These are phyloP conservation scores for Drosophila pseudotalamancana DNA, from an alignment of 2,888 invertebrate species.

Conservation along the genomic window DNA sequence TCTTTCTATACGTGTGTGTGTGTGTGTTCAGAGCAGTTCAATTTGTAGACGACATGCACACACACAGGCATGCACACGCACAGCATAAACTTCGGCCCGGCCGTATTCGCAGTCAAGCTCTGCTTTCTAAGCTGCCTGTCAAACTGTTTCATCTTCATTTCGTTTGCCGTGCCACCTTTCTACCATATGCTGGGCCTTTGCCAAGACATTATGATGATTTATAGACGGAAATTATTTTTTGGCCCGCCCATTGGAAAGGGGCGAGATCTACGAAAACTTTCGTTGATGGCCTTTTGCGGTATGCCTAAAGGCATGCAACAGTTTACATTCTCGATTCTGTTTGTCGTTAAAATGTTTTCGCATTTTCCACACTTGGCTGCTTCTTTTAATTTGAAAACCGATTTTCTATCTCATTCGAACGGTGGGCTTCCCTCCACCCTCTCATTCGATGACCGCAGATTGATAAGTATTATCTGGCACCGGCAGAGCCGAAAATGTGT, in stretches of 20 bases:
- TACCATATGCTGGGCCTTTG: slow-evolving; percentile 41
- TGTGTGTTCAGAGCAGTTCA: slow-evolving; percentile 36
- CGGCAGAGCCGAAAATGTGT: slow-evolving; percentile 20
- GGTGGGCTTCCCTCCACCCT: slow-evolving; percentile 8
- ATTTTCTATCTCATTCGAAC: slow-evolving; percentile 41
- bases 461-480: slow-evolving; percentile 38
- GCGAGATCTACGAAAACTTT: slow-evolving; percentile 8
- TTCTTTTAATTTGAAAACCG: slow-evolving; percentile 70
- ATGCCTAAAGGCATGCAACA: slow-evolving; percentile 65
- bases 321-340: slow-evolving; percentile 60
- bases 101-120: slow-evolving; percentile 1
- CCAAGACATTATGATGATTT: slow-evolving; percentile 72
- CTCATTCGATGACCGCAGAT: slow-evolving; percentile 32
- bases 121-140: slow-evolving; percentile 52
- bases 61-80: slow-evolving; percentile 6
- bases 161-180: slow-evolving; percentile 25
- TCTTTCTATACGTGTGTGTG: neutral
- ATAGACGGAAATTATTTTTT: slow-evolving; percentile 76
- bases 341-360: slow-evolving; percentile 40
- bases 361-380: slow-evolving; percentile 62
- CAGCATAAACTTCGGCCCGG: slow-evolving; percentile 5
- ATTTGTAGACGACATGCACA: slow-evolving; percentile 63
- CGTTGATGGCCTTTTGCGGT: slow-evolving; percentile 9
- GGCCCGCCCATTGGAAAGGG: slow-evolving; percentile 9
- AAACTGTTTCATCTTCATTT: slow-evolving; percentile 73